Evolutionary conservation across 2,797 vertebrate genomes (phyloP), one percentile per base, ranked within the genome.

Genomic region (Pitangus sulphuratus): DNA sequence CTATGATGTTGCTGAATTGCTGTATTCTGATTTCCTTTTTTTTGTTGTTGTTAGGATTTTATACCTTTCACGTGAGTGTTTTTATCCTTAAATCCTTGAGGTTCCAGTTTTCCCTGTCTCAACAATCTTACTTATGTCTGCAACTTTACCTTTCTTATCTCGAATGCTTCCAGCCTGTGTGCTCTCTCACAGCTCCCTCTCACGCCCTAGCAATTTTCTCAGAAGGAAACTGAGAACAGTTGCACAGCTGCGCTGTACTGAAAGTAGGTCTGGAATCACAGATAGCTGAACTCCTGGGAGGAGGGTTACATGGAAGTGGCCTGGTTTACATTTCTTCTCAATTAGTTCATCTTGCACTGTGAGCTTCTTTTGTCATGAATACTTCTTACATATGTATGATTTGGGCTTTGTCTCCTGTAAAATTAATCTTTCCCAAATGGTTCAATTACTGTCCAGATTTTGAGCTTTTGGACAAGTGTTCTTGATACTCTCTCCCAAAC

Each of bases 301-400:
- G 33, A 89, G 64, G 60, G 84, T 90, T 92, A 74, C 70, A 35
- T 66, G 74, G 31, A 82, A 82, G 58, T 90, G 93, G 25, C 93
- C 96, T 82, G 85, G 74, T 94, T 96, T 94, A 89, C 68, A 53
- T 95, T 93, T 90, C 80, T 74, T 95, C 80, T 82, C 83, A 53
- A 89, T 92, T 91, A 92, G 77, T 91, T 95, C 75, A 84, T 88
- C 44, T 76, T 71, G 74, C 35, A 12, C 39, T 47, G 40, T 9
- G 11, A 92, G 47, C 39, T 89, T 86, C 58, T 81, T 16, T 75
- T 88, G 89, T 72, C 44, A 7, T 70, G 39, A 37, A n/a, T 42
- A 24, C 50, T 17, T 84, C 56, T 93, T 84, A 76, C 60, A 57
- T 51, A 33, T 6, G 12, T 28, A 50, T 85, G n/a, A 80, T 45